A percentile compares a stretch with the other conserved stretches of the same genome.
Evolutionary conservation across 2,113 vertebrate species (phyloP).

Genomic region (Gambusia holbrooki): DNA sequence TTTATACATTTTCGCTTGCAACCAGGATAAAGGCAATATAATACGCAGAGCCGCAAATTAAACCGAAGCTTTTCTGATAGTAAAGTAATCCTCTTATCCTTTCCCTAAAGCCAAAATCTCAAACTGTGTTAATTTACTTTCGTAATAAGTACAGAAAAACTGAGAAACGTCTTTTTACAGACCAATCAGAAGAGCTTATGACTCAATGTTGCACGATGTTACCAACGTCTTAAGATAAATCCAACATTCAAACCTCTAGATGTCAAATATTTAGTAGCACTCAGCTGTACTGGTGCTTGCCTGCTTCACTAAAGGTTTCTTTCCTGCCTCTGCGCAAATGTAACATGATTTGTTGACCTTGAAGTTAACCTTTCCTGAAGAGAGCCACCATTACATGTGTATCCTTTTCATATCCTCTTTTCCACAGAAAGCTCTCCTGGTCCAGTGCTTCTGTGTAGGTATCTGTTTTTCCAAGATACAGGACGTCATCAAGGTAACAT

Average conservation of each 20-base stretch:
- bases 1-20: neutral
- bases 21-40: neutral
- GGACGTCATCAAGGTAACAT: too few species aligned
- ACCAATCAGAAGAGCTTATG: neutral
- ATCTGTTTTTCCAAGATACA: too few species aligned
- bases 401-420: too few species aligned
- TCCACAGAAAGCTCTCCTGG: too few species aligned
- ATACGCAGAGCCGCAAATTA: neutral
- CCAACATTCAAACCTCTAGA: neutral
- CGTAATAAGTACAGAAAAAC: neutral
- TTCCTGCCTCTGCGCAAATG: neutral
- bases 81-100: neutral
- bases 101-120: neutral
- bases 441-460: too few species aligned
- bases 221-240: neutral
- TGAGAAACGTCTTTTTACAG: neutral
- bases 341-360: neutral
- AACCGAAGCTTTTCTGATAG: neutral
- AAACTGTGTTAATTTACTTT: neutral
- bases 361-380: neutral
- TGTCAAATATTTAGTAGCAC: neutral
- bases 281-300: too few species aligned
- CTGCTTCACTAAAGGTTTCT: neutral
- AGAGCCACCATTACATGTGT: neutral
- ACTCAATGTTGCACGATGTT: neutral